Evolutionary conservation across 1,140 invertebrate species (phyloP), one percentile per base, ranked within the genome.

Genomic region (Apis laboriosa): DNA sequence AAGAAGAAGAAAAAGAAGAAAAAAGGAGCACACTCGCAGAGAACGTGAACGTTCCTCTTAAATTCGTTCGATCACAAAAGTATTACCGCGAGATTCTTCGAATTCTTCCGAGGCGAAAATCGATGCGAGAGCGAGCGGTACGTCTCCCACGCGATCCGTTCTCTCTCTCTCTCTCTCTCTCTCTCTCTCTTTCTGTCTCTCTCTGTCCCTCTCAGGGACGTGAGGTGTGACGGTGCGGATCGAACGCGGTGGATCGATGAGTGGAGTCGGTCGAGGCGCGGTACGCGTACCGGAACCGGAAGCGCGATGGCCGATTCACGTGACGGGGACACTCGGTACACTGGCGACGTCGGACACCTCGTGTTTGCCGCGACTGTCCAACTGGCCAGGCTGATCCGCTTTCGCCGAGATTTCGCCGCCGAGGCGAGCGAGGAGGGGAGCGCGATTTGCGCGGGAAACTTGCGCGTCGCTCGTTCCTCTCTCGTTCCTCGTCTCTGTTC

Each of bases 371-470:
- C 92, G 91, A 89, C 92, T 43, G 90, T 90, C 89, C 87, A 91
- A 92, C 92, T 94, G 92, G 92, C 92, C 92, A 90, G 91, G 92
- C 91, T 92, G 91, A 91, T 93, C 92, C 88, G 90, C 90, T 92
- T 92, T 93, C 90, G 91, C 91, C 87, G 90, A 91, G 91, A 90
- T 92, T 91, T 87, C 83, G 53, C 83, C 60, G 85, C 49, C 81
- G 17, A 28, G 56, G 34, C 5, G 24, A n/a, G 49, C 34, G 34
- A 43, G 76, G 61, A 72, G 43, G 53, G 73, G 77, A 67, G 34
- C 77, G 64, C 84, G 77, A 84, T 87, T 87, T 87, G 86, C 85
- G 86, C 86, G 86, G 86, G 86, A 87, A 87, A 77, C 84, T 74
- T 87, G 86, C 86, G 86, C 86, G 86, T 21, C 21, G 68, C 1